A percentile compares a stretch with the other conserved stretches of the same genome.
phyloP scores from a whole-genome alignment of 2,888 invertebrate genomes.

The Microplitis deprimator region DNA sequence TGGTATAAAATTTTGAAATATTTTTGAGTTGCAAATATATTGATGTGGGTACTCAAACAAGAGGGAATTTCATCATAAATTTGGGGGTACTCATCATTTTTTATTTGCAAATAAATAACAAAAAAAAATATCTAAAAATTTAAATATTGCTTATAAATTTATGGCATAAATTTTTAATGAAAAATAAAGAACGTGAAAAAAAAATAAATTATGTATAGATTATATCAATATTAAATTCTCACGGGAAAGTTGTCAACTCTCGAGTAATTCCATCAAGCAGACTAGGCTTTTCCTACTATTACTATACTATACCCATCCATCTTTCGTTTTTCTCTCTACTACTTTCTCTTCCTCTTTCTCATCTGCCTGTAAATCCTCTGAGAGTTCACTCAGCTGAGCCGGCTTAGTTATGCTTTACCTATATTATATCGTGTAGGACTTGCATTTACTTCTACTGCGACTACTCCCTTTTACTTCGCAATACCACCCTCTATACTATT shows the following conservation, averaged over 20 bases:
- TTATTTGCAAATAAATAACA: neutral
- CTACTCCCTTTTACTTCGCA: neutral
- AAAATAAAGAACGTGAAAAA: neutral
- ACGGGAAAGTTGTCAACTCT: constrained; percentile 34
- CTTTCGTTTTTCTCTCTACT: constrained; percentile 59
- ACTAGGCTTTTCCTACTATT: constrained; percentile 56
- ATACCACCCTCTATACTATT: neutral
- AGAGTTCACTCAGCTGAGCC: constrained; percentile 55
- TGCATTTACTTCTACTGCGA: neutral
- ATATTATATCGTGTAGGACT: constrained; percentile 3
- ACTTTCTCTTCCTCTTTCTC: constrained; percentile 55
- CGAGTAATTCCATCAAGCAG: constrained; percentile 41
- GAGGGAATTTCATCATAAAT: neutral
- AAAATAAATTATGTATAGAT: neutral
- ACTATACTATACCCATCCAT: constrained; percentile 59
- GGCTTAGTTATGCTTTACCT: constrained; percentile 59
- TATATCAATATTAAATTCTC: constrained; percentile 27
- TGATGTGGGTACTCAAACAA: neutral
- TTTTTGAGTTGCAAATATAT: neutral
- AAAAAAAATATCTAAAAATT: neutral
- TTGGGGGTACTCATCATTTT: neutral
- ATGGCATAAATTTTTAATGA: too few relatives aligned
- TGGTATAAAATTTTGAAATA: neutral
- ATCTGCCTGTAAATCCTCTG: constrained; percentile 53
- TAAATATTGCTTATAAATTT: neutral